Percentiles rank a stretch among this genome's conserved stretches.
Conservation (phyloP, 2,797 vertebrate species). For the Gorsachius magnificus region DNA sequence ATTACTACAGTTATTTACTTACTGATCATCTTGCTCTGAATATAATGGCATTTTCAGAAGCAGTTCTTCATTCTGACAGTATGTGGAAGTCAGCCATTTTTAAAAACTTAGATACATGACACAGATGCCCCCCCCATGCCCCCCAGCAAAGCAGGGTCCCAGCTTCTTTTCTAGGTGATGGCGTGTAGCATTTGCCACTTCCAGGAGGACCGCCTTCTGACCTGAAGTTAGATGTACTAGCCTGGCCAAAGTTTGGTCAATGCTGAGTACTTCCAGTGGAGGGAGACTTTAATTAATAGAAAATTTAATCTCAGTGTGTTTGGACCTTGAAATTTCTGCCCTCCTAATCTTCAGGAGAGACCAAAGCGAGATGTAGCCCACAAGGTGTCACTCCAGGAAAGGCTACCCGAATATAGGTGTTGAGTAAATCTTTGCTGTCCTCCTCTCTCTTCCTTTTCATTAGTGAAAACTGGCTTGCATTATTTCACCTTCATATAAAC, state of each 20-base stretch:
- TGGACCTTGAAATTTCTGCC: not conserved
- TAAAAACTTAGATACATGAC: not conserved
- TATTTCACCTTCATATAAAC: not conserved
- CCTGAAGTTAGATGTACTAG: not conserved
- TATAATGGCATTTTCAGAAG: not conserved
- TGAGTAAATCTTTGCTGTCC: not conserved
- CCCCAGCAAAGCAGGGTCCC: too few relatives aligned
- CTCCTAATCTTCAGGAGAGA: not conserved
- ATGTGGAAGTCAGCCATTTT: not conserved
- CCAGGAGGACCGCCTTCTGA: not conserved
- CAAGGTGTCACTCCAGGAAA: conserved; percentile 29
- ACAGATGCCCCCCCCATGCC: not conserved
- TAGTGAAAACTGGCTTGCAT: not conserved
- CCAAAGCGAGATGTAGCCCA: not conserved
- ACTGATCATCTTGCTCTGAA: not conserved
- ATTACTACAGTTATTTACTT: not conserved
- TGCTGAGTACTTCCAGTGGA: not conserved
- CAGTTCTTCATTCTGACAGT: not conserved
- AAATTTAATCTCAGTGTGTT: not conserved
- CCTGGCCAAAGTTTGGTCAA: not conserved
- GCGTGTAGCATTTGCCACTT: not conserved
- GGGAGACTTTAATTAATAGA: not conserved
- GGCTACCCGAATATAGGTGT: not conserved
- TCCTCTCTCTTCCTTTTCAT: not conserved
- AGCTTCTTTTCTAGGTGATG: not conserved